Base-by-base conservation (phyloP, 2,888 invertebrate species). In the Myopa tessellatipennis region DNA sequence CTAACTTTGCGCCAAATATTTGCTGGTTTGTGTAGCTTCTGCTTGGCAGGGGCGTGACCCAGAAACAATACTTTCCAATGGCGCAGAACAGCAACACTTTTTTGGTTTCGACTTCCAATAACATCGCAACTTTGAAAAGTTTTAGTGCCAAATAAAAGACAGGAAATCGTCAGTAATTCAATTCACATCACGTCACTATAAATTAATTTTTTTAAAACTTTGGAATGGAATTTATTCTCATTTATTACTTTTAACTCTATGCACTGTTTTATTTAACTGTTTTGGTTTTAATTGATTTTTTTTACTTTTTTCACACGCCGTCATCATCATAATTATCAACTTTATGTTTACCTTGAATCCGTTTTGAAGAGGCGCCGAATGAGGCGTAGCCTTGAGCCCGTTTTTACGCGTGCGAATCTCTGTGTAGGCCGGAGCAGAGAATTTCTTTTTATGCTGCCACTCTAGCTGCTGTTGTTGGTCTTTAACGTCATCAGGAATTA, bases 381-480 rank as follows among this genome's bases (percentile, higher is more conserved):
- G 61, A 4, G 74, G 68, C 68, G 78, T 75, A 50, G 77, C 81
- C 79, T 82, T 83, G 76, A 82, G 81, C 69, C 82, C 82, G 76
- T 84, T 84, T 81, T 82, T 84, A 75, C 85, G 82, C 74, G 85
- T 84, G 67, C 87, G 86, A 69, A 87, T 85, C 82, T 87, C 82
- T 58, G 83, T 84, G 74, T 86, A 86, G 0, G 86, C 87, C 79
- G 86, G 85, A 61, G 86, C 81, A 50, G 85, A 84, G 76, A 85
- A 87, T 76, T 86, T 86, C 1, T 82, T 80, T 14, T 82, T 79
- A 80, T 74, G 68, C 72, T 81, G 65, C 71, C 79, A 77, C 68
- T 81, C 76, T 74, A 80, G 82, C 55, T 63, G 72, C 68, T 80
- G 77, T 67, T 69, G 71, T 63, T 76, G 71, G 36, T 65, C 63